phyloP scores from a whole-genome alignment of 2,888 invertebrate species.

The Pristionchus fissidentatus region DNA sequence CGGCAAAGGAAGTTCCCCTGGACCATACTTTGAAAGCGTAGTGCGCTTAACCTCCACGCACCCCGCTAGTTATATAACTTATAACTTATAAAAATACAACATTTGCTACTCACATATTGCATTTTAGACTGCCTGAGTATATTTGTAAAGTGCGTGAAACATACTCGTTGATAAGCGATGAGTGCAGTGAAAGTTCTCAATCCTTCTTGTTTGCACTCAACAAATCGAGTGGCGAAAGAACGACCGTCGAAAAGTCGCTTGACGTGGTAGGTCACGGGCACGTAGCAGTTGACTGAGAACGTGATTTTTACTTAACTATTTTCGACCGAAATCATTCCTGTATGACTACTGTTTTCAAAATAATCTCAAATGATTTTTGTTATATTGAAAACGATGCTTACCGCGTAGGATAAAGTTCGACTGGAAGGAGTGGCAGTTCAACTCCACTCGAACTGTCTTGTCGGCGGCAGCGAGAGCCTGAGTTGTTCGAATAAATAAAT shows the following conservation, averaged over 20 bases:
- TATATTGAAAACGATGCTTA: background rate
- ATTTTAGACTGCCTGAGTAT: no score
- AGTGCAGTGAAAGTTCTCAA: background rate
- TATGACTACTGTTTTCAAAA: no score
- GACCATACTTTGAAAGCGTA: no score
- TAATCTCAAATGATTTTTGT: background rate
- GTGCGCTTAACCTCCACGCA: no score
- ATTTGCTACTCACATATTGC: no score
- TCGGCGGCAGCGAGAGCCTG: background rate
- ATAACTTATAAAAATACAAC: no score
- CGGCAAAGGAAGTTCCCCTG: no score
- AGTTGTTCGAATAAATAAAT: no score
- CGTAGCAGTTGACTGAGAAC: background rate
- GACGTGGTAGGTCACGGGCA: slow-evolving; percentile 6
- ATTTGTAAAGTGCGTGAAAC: no score
- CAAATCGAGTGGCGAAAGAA: slow-evolving; percentile 39
- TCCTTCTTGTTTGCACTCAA: slow-evolving; percentile 27
- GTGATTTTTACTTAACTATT: no score
- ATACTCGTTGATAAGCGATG: slow-evolving; percentile 3
- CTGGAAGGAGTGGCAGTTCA: background rate
- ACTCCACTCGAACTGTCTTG: background rate
- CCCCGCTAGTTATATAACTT: no score
- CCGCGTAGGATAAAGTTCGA: background rate
- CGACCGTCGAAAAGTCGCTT: slow-evolving; percentile 44
- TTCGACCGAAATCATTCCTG: no score